Percentiles rank a stretch among this genome's conserved stretches.
Conservation (phyloP, 2,888 invertebrate species). For the Phyllotreta striolata region DNA sequence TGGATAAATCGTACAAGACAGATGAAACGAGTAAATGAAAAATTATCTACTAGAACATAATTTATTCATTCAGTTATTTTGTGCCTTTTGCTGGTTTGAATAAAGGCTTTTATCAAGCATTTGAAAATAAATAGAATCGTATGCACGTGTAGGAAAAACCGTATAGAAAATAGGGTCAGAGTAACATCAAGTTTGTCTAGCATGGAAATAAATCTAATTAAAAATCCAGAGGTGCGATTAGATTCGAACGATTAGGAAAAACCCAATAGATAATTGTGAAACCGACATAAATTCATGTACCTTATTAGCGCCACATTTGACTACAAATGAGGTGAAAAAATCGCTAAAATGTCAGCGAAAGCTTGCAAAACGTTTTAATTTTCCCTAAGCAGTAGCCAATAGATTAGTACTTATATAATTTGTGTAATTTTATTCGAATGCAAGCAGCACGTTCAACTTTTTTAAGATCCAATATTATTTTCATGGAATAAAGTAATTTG, state of each 20-base stretch:
- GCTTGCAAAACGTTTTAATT: conserved; percentile 1
- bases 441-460: background rate
- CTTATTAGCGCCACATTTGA: conserved; percentile 14
- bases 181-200: background rate
- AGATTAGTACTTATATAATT: background rate
- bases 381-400: background rate
- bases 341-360: conserved; percentile 21
- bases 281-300: conserved; percentile 16
- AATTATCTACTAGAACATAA: too few species aligned
- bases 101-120: too few species aligned
- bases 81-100: too few species aligned
- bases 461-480: too few species aligned
- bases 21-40: too few species aligned
- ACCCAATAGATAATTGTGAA: conserved; percentile 16
- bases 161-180: background rate
- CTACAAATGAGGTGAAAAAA: conserved; percentile 20
- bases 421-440: background rate
- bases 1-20: too few species aligned
- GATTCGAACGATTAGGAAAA: conserved; percentile 10
- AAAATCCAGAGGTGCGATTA: conserved; percentile 1
- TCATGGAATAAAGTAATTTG: too few species aligned
- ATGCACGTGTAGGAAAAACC: background rate
- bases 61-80: too few species aligned
- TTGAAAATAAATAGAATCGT: too few species aligned
- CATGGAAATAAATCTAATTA: conserved; percentile 6